Conservation (phyloP, 2,797 vertebrate species). For the Gobio occitaniae region DNA sequence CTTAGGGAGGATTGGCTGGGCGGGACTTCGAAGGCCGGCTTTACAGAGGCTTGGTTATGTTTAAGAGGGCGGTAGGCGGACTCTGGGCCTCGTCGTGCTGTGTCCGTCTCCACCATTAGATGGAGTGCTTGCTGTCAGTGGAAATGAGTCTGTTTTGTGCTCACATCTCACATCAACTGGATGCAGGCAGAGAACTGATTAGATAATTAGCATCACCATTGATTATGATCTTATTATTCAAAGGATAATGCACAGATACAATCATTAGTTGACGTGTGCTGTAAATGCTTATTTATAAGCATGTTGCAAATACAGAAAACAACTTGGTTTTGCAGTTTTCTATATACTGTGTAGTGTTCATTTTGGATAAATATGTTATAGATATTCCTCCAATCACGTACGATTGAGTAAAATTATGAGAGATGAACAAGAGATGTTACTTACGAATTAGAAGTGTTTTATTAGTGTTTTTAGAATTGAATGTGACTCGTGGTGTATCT, state of each 20-base stretch:
- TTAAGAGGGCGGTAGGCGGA: slow-evolving; percentile 33
- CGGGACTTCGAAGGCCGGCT: slow-evolving; percentile 26
- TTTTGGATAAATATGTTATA: slow-evolving; percentile 1
- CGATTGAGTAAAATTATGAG: not conserved
- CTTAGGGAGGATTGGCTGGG: slow-evolving; percentile 39
- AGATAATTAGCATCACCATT: slow-evolving; percentile 64
- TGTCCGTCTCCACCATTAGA: slow-evolving; percentile 78
- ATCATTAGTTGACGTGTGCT: slow-evolving; percentile 42
- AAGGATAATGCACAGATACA: slow-evolving; percentile 58
- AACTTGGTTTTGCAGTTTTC: slow-evolving; percentile 35
- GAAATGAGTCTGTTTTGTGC: slow-evolving; percentile 48
- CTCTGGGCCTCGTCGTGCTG: slow-evolving; percentile 50
- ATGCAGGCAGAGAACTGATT: slow-evolving; percentile 61
- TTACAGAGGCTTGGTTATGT: slow-evolving; percentile 42
- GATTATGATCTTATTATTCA: slow-evolving; percentile 62
- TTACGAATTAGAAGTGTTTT: not conserved
- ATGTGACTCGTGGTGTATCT: not conserved
- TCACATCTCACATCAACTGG: slow-evolving; percentile 49
- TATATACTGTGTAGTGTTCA: slow-evolving; percentile 2
- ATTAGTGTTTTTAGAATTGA: not conserved
- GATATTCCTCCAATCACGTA: not conserved
- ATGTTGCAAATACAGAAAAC: slow-evolving; percentile 17
- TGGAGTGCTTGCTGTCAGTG: slow-evolving; percentile 85
- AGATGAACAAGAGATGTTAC: not conserved
- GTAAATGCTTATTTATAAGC: slow-evolving; percentile 36